Conservation (phyloP, 2,113 vertebrate species). For the Crotophaga sulcirostris region DNA sequence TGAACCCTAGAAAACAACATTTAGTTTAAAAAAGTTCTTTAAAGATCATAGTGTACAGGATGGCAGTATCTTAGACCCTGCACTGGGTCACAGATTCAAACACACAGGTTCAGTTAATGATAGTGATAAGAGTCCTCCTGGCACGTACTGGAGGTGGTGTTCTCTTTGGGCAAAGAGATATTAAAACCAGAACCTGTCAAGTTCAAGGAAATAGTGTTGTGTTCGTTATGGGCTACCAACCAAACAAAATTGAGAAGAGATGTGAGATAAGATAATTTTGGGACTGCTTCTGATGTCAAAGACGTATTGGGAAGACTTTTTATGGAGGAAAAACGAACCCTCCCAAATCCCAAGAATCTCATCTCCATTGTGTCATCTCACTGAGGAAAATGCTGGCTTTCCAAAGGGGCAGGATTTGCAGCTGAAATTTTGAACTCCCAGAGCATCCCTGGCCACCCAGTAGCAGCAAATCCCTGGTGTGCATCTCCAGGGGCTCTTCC, state of each 20-base stretch:
- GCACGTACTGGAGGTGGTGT: background rate
- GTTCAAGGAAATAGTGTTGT: background rate
- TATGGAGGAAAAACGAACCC: background rate
- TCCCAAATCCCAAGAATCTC: background rate
- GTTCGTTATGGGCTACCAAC: background rate
- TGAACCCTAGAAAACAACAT: background rate
- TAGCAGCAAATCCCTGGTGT: background rate
- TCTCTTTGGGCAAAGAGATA: conserved; percentile 12
- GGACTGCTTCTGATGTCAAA: background rate
- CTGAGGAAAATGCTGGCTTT: background rate
- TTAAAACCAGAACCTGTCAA: background rate
- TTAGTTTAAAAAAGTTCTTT: background rate
- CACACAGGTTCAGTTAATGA: background rate
- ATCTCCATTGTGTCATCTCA: background rate
- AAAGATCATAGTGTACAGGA: background rate
- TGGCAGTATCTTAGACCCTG: background rate
- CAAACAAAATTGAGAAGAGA: background rate
- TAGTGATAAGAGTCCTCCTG: background rate
- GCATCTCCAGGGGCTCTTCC: conserved; percentile 59
- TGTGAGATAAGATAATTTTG: background rate
- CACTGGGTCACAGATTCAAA: background rate
- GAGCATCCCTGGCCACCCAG: conserved; percentile 29
- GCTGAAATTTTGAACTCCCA: conserved; percentile 1
- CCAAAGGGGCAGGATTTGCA: background rate
- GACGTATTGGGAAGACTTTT: background rate